Percentiles rank a stretch among this genome's conserved stretches.
phyloP scores from a whole-genome alignment of 2,888 invertebrate genomes.

The Harpalus rufipes region DNA sequence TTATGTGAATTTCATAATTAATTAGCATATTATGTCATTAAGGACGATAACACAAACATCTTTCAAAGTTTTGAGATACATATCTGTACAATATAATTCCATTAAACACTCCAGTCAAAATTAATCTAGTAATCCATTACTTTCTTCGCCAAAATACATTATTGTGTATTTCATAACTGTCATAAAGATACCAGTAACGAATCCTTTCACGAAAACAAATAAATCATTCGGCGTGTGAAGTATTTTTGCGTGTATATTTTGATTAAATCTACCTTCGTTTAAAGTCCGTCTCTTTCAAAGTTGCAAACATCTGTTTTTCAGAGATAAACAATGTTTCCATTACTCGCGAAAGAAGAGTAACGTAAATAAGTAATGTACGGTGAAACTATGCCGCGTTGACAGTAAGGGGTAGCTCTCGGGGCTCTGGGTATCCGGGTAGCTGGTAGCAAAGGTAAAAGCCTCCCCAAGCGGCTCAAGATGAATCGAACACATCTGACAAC shows the following conservation, averaged over 20 bases:
- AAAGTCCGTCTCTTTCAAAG: neutral
- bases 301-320: neutral
- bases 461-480: neutral
- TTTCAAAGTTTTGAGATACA: neutral
- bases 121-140: neutral
- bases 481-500: conserved; percentile 18
- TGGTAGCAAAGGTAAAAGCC: conserved; percentile 12
- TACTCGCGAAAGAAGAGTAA: conserved; percentile 1
- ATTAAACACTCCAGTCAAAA: neutral
- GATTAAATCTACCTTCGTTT: conserved; percentile 19
- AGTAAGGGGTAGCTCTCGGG: neutral
- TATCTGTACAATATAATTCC: neutral
- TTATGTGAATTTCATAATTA: neutral
- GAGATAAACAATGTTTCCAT: conserved; percentile 13
- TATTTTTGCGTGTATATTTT: conserved; percentile 22
- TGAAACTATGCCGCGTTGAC: conserved; percentile 18
- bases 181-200: conserved; percentile 9
- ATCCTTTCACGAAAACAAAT: conserved; percentile 2
- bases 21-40: neutral
- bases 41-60: neutral
- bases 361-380: conserved; percentile 21
- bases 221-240: neutral
- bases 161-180: neutral
- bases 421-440: too few species aligned
- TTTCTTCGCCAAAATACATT: neutral